These are phyloP conservation scores for Corydoras sp. DNA, from an alignment of 2,113 vertebrate genomes.

Conservation along the genomic window DNA sequence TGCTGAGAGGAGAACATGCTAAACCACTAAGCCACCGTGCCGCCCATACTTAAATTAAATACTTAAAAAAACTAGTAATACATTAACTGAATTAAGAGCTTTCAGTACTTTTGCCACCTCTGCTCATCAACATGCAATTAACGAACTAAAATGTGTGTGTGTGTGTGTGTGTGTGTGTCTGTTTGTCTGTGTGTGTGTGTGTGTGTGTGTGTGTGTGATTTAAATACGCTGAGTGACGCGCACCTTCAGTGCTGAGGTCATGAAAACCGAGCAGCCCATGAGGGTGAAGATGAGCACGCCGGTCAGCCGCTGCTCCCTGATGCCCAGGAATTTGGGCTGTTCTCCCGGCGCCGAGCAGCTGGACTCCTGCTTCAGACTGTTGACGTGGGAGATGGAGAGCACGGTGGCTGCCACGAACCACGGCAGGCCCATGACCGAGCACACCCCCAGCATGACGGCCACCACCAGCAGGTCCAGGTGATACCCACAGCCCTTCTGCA, in stretches of 20 bases:
- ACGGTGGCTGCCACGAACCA: conserved; percentile 98
- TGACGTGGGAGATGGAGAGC: conserved; percentile 94
- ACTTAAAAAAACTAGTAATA: too few species aligned
- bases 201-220: too few species aligned
- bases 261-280: conserved; percentile 95
- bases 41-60: too few species aligned
- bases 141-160: too few species aligned
- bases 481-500: conserved; percentile 93
- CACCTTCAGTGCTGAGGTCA: conserved; percentile 93
- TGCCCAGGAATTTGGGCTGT: conserved; percentile 91
- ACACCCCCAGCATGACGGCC: conserved; percentile 87
- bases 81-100: too few species aligned
- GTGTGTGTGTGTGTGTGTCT: too few species aligned
- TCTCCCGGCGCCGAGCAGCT: conserved; percentile 91
- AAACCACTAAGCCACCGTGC: too few species aligned
- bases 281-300: conserved; percentile 91
- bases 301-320: conserved; percentile 88
- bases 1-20: too few species aligned
- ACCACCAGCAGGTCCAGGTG: conserved; percentile 95
- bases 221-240: too few species aligned
- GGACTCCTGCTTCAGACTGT: conserved; percentile 94
- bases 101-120: too few species aligned
- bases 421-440: conserved; percentile 91
- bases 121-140: too few species aligned
- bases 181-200: too few species aligned